Base-by-base conservation (phyloP, 2,888 invertebrate genomes). In the Aphidoletes aphidimyza region DNA sequence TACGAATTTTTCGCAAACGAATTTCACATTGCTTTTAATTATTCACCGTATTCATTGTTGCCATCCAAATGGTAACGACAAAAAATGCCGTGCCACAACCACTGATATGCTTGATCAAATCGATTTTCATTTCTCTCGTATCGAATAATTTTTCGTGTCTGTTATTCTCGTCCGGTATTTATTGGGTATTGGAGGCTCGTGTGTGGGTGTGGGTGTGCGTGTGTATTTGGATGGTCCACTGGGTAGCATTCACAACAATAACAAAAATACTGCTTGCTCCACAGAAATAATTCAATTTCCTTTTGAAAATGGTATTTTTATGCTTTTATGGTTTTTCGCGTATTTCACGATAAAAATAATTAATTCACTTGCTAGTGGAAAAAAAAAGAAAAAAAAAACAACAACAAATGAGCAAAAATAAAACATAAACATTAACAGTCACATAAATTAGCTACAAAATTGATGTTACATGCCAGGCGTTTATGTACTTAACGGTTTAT, bases 21-120 rank as follows among this genome's bases (percentile, higher is more conserved):
- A 39, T 26, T 59, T 59, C n/a, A 37, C 81, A 81, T 37, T 81
- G 81, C 36, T 81, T 81, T 81, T 81, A 81, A 81, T 81, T 81
- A 81, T 81, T 81, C 37, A 81, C 81, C 81, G 81, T 81, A 37
- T 81, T 81, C 81, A 81, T 81, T 81, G 81, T 81, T 81, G 81
- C 81, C 37, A 81, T 81, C 37, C 36, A 81, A 37, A 81, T 69
- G 2, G 34, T n/a, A 37, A 37, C n/a, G 37, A 37, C 39, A 81
- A 81, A 81, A 81, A 37, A n/a, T 81, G 81, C 11, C 37, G 36
- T 5, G n/a, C 8, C 81, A 22, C 39, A 37, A n/a, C 81, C 36
- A 81, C n/a, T 36, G 37, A 81, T 22, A 37, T 81, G 81, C 36
- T 37, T 37, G 37, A 37, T 81, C 81, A 81, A 37, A 81, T 37